Conservation (phyloP, 2,888 invertebrate species). For the Synergus gifuensis region DNA sequence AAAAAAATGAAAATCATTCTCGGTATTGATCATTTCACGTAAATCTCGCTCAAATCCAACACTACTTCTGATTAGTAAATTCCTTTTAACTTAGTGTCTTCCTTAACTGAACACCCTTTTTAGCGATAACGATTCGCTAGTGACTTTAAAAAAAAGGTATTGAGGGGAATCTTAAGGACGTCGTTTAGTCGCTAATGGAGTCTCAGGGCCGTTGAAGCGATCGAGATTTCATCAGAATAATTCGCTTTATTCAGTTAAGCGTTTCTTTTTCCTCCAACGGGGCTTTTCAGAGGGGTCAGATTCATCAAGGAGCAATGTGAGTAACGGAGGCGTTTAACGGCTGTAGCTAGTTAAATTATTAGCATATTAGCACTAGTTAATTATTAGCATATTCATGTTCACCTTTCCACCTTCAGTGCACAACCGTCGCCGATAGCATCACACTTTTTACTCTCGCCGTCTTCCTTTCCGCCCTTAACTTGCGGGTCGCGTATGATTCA, state of each 20-base stretch:
- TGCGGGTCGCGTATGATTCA: slow-evolving; percentile 57
- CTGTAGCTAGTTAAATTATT: slow-evolving; percentile 69
- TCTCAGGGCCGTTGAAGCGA: slow-evolving; percentile 10
- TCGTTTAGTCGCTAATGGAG: slow-evolving; percentile 33
- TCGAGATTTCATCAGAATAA: slow-evolving; percentile 39
- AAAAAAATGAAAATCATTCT: no score
- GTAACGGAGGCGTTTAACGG: slow-evolving; percentile 70
- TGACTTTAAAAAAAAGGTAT: slow-evolving; percentile 2
- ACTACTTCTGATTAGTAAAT: neutral
- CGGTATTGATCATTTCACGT: no score
- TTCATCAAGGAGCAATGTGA: slow-evolving; percentile 67
- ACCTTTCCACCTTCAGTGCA: slow-evolving; percentile 61
- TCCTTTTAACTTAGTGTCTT: neutral
- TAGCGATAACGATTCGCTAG: neutral
- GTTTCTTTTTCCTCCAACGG: slow-evolving; percentile 42
- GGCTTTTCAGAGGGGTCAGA: slow-evolving; percentile 48
- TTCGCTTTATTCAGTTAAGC: slow-evolving; percentile 46
- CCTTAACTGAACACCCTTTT: neutral
- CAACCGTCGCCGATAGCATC: slow-evolving; percentile 67
- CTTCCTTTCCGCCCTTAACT: slow-evolving; percentile 38
- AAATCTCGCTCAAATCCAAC: no score
- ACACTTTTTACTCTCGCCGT: slow-evolving; percentile 54
- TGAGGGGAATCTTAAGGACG: slow-evolving; percentile 30
- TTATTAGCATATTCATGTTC: slow-evolving; percentile 73
- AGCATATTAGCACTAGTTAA: no score